These are phyloP conservation scores for Cerastoderma edule DNA, from an alignment of 2,888 invertebrate genomes.

Conservation along the genomic window DNA sequence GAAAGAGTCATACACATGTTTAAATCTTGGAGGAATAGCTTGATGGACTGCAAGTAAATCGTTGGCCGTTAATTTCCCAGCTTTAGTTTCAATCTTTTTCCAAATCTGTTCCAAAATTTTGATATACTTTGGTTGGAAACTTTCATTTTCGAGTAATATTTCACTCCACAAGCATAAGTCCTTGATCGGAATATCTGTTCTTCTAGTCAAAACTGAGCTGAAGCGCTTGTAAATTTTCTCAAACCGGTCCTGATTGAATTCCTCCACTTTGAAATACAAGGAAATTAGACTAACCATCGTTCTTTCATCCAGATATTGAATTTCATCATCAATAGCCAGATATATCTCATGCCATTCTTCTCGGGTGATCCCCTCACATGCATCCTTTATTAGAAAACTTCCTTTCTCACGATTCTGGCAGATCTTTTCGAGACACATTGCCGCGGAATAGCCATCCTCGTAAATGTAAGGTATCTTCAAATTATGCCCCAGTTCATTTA, in stretches of 20 bases:
- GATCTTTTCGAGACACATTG: slow-evolving; percentile 12
- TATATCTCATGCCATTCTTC: slow-evolving; percentile 15
- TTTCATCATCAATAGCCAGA: slow-evolving; percentile 7
- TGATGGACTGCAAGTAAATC: not conserved
- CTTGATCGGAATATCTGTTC: not conserved
- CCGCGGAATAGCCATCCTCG: slow-evolving; percentile 10
- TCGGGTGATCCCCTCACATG: not conserved
- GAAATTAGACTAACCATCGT: slow-evolving; percentile 6
- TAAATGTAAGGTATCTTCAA: slow-evolving; percentile 15
- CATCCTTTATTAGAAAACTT: not conserved
- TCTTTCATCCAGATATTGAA: slow-evolving; percentile 1
- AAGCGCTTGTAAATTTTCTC: slow-evolving; percentile 8
- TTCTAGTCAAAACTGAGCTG: not conserved
- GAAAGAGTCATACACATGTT: not conserved
- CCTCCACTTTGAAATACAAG: not conserved
- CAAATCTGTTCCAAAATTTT: not conserved
- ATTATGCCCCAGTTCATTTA: slow-evolving; percentile 13
- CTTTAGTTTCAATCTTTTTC: not conserved
- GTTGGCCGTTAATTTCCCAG: not conserved
- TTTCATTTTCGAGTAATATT: not conserved
- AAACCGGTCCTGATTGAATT: not conserved
- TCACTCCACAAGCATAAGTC: slow-evolving; percentile 2
- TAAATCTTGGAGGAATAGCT: slow-evolving; percentile 1
- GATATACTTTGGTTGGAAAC: not conserved
- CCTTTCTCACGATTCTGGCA: slow-evolving; percentile 2